A percentile compares a stretch with the other conserved stretches of the same genome.
Evolutionary conservation across 2,888 invertebrate genomes (phyloP).

Genomic region (Drosophila paranaensis): DNA sequence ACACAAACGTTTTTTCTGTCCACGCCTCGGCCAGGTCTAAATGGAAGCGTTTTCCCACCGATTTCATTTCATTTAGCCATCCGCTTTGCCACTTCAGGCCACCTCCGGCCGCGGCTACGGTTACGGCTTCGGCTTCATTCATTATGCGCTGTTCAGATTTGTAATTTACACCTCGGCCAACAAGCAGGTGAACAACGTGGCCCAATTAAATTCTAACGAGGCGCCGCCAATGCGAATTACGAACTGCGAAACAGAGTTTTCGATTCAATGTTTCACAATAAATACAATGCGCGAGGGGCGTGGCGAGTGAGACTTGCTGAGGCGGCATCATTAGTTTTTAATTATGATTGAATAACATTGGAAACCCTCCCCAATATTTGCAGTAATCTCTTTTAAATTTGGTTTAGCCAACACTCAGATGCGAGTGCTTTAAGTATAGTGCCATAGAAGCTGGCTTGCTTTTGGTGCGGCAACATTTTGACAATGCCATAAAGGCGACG

Average conservation of each 20-base stretch:
- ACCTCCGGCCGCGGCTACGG: slow-evolving; percentile 11
- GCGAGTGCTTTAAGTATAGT: slow-evolving; percentile 12
- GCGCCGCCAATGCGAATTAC: slow-evolving; percentile 14
- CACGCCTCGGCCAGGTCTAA: slow-evolving; percentile 53
- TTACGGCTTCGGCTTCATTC: slow-evolving; percentile 52
- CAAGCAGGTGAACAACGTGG: slow-evolving; percentile 52
- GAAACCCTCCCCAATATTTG: background rate
- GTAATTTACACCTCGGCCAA: slow-evolving; percentile 76
- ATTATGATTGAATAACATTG: slow-evolving; percentile 1
- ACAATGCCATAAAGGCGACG: slow-evolving; percentile 42
- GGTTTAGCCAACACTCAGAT: slow-evolving; percentile 10
- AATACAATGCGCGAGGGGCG: background rate
- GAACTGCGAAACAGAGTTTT: background rate
- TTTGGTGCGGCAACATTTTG: slow-evolving; percentile 33
- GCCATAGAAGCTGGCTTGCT: slow-evolving; percentile 37
- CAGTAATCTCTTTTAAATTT: slow-evolving; percentile 1
- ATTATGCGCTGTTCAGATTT: slow-evolving; percentile 75
- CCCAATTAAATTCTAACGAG: slow-evolving; percentile 41
- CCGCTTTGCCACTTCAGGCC: slow-evolving; percentile 48
- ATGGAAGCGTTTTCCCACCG: slow-evolving; percentile 75
- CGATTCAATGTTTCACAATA: background rate
- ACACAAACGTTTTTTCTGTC: slow-evolving; percentile 58
- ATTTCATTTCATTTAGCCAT: slow-evolving; percentile 77
- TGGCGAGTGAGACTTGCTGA: background rate
- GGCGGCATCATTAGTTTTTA: background rate